A percentile compares a stretch with the other conserved stretches of the same genome.
Conservation (phyloP, 2,797 vertebrate genomes). For the Sebastes cheni region DNA sequence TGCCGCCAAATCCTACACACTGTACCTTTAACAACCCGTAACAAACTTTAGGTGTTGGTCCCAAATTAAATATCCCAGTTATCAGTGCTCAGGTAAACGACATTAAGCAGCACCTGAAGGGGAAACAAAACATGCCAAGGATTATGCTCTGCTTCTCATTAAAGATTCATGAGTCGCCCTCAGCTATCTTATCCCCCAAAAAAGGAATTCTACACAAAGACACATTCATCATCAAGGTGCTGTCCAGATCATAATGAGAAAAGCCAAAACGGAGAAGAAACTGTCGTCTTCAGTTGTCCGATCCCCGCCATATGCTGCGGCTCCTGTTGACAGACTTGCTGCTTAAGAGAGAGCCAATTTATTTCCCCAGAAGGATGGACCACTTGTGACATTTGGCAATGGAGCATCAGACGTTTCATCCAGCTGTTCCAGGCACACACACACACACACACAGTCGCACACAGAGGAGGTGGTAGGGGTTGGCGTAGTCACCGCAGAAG, state of each 20-base stretch:
- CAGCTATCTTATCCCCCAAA: slow-evolving; percentile 41
- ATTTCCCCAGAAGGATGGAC: slow-evolving; percentile 75
- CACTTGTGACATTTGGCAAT: slow-evolving; percentile 79
- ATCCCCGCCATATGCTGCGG: slow-evolving; percentile 67
- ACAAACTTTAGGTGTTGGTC: slow-evolving; percentile 8
- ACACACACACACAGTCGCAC: slow-evolving; percentile 13
- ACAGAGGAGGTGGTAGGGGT: background rate
- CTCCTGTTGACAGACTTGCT: slow-evolving; percentile 64
- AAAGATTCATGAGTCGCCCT: slow-evolving; percentile 60
- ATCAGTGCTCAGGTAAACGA: slow-evolving; percentile 38
- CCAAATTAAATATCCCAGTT: slow-evolving; percentile 22
- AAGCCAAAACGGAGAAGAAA: slow-evolving; percentile 61
- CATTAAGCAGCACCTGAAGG: slow-evolving; percentile 32
- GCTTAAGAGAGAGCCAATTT: slow-evolving; percentile 78
- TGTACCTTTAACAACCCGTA: background rate
- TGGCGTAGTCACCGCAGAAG: slow-evolving; percentile 8
- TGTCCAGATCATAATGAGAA: slow-evolving; percentile 72
- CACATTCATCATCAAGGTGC: slow-evolving; percentile 74
- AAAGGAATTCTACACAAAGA: slow-evolving; percentile 52
- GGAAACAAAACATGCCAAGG: slow-evolving; percentile 53
- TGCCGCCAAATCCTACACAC: too few relatives aligned
- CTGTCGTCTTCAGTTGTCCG: slow-evolving; percentile 66
- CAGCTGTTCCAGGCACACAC: slow-evolving; percentile 69
- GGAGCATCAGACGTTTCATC: slow-evolving; percentile 64
- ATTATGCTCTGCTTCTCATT: slow-evolving; percentile 51